Percentiles rank a stretch among this genome's conserved stretches.
phyloP scores from a whole-genome alignment of 2,888 invertebrate genomes.

The Lomographa bimaculata region DNA sequence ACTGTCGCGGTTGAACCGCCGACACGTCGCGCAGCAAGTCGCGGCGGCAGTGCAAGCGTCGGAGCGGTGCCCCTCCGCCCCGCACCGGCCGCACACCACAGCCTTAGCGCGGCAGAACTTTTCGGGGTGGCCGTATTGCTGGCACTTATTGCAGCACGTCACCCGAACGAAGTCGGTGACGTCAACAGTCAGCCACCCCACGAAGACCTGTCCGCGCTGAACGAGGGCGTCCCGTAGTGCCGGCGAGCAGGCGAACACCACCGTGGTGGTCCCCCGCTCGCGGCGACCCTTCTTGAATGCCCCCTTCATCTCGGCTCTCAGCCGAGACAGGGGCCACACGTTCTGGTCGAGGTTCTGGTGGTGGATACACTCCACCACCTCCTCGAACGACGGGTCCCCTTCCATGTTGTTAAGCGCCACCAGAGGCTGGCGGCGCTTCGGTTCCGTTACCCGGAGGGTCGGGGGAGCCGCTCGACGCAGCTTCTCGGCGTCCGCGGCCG shows the following conservation, averaged over 20 bases:
- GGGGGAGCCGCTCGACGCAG: conserved; percentile 3
- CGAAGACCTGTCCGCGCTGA: no score
- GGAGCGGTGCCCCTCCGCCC: conserved; percentile 24
- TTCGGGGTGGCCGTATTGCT: conserved; percentile 44
- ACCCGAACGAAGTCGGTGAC: conserved; percentile 7
- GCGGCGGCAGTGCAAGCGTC: no score
- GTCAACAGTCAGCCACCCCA: no score
- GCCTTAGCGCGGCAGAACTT: no score
- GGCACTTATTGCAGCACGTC: conserved; percentile 39
- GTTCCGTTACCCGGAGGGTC: conserved; percentile 13
- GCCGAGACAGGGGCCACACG: not conserved
- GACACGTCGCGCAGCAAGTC: conserved; percentile 34
- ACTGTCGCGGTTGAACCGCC: conserved; percentile 13
- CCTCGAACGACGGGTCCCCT: conserved; percentile 8
- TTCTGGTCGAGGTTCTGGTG: no score
- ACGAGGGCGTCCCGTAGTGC: conserved; percentile 6
- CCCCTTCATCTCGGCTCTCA: not conserved
- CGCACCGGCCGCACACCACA: no score
- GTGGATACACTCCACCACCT: no score
- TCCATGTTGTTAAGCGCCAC: conserved; percentile 5
- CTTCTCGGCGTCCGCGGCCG: conserved; percentile 4
- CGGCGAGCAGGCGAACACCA: no score
- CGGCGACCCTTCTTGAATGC: conserved; percentile 7
- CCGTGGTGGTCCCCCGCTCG: conserved; percentile 3
- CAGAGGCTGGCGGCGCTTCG: conserved; percentile 6